Evolutionary conservation across 2,888 invertebrate species (phyloP), one percentile per base, ranked within the genome.

Genomic region (Agrotis clavis): DNA sequence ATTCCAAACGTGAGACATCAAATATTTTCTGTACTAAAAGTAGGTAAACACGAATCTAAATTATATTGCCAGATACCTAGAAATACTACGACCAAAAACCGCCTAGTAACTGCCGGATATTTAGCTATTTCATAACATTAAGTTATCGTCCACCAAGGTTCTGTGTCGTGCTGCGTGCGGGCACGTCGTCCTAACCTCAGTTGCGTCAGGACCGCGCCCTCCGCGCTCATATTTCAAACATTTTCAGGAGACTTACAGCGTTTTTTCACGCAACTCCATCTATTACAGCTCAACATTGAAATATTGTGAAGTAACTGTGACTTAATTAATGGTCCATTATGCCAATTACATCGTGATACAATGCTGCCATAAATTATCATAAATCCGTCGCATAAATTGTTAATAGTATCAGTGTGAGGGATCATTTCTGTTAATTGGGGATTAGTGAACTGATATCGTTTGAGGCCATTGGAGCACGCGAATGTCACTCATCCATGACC

Each of bases 301-400:
- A 75, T 79, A 74, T 74, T 67, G 73, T 77, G 73, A 79, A 51
- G 63, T 79, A 79, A 76, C 67, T 60, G 63, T 30, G 56, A 62
- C 83, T 74, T 76, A 85, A 85, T 85, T 78, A 85, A 85, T 85
- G 70, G 77, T 2, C 79, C 70, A 82, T 85, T 85, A 85, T 69
- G 61, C 25, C 65, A 77, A 78, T 81, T 78, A 78, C 70, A 66
- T 69, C 53, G 48, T 57, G 45, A 76, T 76, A 67, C 61, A 62
- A 65, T 25, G 62, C 6, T 56, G 35, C 19, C 73, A 74, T 81
- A 74, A 81, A 76, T 66, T 74, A 76, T 71, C 69, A 66, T 68
- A 70, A 81, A 70, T 50, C 57, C 50, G 59, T 69, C 63, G 56
- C 71, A 53, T 74, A 69, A 83, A 81, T 79, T 68, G 13, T 66